phyloP scores from a whole-genome alignment of 1,140 invertebrate species.

The Papilio glaucus region DNA sequence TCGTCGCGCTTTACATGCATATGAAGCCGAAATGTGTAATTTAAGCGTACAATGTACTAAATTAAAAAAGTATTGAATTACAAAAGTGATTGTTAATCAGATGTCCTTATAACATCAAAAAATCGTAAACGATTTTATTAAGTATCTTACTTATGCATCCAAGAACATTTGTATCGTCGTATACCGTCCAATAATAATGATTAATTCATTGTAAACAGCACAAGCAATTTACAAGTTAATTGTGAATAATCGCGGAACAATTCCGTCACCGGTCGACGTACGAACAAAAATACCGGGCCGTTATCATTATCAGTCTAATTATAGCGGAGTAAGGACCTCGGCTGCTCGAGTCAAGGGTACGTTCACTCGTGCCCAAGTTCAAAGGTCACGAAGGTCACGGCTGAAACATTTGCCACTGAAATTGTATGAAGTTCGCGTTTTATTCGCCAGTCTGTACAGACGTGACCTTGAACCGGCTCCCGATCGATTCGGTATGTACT shows the following conservation, averaged over 20 bases:
- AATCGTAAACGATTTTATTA: not conserved
- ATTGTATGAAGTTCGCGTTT: conserved; percentile 38
- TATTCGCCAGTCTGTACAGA: conserved; percentile 47
- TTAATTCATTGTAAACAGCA: conserved; percentile 10
- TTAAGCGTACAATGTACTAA: no score
- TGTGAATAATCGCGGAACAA: conserved; percentile 28
- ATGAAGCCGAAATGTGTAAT: no score
- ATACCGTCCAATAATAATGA: conserved; percentile 25
- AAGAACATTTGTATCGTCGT: conserved; percentile 4
- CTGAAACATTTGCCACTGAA: conserved; percentile 48
- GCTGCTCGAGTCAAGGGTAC: conserved; percentile 73
- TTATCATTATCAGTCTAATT: conserved; percentile 73
- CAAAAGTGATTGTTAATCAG: not conserved
- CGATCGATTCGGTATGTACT: conserved; percentile 39
- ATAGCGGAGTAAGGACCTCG: conserved; percentile 67
- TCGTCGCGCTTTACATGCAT: no score
- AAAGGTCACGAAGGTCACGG: conserved; percentile 74
- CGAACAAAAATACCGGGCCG: conserved; percentile 51
- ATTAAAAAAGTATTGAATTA: no score
- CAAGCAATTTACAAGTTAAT: conserved; percentile 18
- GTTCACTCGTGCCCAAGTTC: conserved; percentile 71
- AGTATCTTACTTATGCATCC: not conserved
- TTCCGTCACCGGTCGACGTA: conserved; percentile 36
- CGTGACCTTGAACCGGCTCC: conserved; percentile 53
- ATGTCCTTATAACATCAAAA: not conserved